Evolutionary conservation across 2,888 invertebrate genomes (phyloP).

Genomic region (Drosophila koepferae): DNA sequence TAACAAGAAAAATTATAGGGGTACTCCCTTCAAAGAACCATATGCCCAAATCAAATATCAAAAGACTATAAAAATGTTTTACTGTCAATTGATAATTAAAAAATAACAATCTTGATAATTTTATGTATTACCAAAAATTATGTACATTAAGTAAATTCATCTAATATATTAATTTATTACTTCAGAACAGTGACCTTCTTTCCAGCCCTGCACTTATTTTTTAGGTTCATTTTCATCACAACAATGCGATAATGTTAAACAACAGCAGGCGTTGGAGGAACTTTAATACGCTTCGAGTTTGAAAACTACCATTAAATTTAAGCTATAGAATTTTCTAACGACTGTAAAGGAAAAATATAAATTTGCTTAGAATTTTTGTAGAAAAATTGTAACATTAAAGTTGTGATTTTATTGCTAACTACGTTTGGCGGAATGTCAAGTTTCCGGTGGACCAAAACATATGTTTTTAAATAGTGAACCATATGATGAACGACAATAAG

Average conservation of each 20-base stretch:
- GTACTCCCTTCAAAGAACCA: not conserved
- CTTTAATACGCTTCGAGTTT: not conserved
- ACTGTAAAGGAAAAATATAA: not conserved
- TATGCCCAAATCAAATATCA: not conserved
- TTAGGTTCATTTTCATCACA: not conserved
- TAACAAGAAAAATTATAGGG: slow-evolving; percentile 10
- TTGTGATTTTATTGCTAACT: not conserved
- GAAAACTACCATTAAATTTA: not conserved
- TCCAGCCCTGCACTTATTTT: slow-evolving; percentile 4
- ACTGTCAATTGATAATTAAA: not conserved
- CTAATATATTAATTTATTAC: not conserved
- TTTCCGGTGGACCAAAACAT: slow-evolving; percentile 16
- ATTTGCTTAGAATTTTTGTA: no score
- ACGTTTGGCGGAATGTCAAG: not conserved
- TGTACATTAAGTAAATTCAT: not conserved
- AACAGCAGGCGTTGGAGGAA: not conserved
- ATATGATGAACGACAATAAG: slow-evolving; percentile 6
- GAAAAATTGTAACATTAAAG: not conserved
- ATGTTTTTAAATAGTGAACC: slow-evolving; percentile 21
- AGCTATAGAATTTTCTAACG: not conserved
- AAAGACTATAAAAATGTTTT: not conserved
- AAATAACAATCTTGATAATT: not conserved
- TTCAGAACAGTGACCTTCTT: not conserved
- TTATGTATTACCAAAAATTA: not conserved
- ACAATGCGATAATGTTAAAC: not conserved